A percentile compares a stretch with the other conserved stretches of the same genome.
Conservation (phyloP, 92 coral and sea anemone species). For the Epizoanthus rinbou region DNA sequence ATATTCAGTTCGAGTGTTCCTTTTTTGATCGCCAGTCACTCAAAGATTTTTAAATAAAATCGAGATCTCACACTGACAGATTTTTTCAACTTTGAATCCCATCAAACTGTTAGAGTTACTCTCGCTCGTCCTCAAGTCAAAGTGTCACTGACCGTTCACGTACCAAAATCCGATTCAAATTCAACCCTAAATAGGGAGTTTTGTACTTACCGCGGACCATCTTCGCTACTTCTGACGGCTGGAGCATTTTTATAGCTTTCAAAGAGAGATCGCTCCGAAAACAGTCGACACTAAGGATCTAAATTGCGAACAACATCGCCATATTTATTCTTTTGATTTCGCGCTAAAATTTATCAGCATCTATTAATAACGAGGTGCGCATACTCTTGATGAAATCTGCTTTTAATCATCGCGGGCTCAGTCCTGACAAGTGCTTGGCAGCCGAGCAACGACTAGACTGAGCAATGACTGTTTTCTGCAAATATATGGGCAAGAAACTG, state of each 20-base stretch:
- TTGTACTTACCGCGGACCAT: conserved; percentile 30
- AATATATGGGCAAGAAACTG: too few relatives aligned
- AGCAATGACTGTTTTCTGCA: too few relatives aligned
- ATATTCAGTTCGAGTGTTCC: too few relatives aligned
- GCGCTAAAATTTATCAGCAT: conserved; percentile 12
- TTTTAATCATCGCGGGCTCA: conserved; percentile 17
- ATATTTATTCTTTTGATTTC: conserved; percentile 34
- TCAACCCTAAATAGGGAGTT: neutral
- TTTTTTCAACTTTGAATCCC: too few relatives aligned
- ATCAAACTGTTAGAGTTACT: too few relatives aligned
- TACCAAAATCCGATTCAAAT: neutral
- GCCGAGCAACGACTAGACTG: too few relatives aligned
- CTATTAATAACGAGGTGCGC: neutral
- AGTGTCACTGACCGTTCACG: too few relatives aligned
- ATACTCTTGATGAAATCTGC: neutral
- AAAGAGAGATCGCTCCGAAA: conserved; percentile 4
- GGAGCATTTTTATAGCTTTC: conserved; percentile 10
- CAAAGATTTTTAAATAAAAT: too few relatives aligned
- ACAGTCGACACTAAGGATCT: neutral
- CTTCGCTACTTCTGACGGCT: conserved; percentile 28
- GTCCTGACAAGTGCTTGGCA: too few relatives aligned
- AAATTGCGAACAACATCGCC: conserved; percentile 1
- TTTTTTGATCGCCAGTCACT: too few relatives aligned
- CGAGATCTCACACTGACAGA: too few relatives aligned
- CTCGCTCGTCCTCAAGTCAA: too few relatives aligned